phyloP scores from a whole-genome alignment of 2,113 vertebrate species.

The Nerophis lumbriciformis region DNA sequence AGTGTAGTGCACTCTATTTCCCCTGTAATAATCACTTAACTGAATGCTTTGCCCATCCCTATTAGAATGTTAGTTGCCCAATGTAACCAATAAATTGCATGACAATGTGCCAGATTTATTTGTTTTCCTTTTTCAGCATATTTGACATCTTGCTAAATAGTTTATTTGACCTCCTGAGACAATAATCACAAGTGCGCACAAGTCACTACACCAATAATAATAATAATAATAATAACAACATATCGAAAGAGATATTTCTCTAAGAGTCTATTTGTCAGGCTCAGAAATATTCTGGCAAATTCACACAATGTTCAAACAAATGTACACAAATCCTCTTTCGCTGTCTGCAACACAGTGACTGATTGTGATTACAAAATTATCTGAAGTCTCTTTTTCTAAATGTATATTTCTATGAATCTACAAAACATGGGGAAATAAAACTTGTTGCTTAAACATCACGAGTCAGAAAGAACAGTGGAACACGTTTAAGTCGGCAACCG shows the following conservation, averaged over 20 bases:
- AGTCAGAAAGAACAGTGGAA: too few relatives aligned
- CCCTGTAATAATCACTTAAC: too few relatives aligned
- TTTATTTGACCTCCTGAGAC: constrained; percentile 26
- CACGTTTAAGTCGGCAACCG: too few relatives aligned
- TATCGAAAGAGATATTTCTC: background rate
- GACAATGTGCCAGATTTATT: constrained; percentile 6
- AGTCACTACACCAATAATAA: background rate
- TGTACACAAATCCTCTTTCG: background rate
- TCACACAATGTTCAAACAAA: background rate
- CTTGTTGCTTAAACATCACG: too few relatives aligned
- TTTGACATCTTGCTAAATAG: constrained; percentile 18
- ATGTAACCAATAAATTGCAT: background rate
- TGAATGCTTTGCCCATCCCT: too few relatives aligned
- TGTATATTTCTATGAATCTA: too few relatives aligned
- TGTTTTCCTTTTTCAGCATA: constrained; percentile 8
- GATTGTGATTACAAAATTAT: background rate
- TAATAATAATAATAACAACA: background rate
- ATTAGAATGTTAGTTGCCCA: too few relatives aligned
- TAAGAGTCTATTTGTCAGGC: too few relatives aligned
- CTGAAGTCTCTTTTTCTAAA: background rate
- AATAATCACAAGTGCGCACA: constrained; percentile 11
- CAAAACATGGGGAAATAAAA: too few relatives aligned
- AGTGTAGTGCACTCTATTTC: too few relatives aligned
- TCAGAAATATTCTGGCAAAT: too few relatives aligned
- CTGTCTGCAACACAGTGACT: background rate